phyloP scores from a whole-genome alignment of 2,113 vertebrate species.

The Lophotis ruficrista region DNA sequence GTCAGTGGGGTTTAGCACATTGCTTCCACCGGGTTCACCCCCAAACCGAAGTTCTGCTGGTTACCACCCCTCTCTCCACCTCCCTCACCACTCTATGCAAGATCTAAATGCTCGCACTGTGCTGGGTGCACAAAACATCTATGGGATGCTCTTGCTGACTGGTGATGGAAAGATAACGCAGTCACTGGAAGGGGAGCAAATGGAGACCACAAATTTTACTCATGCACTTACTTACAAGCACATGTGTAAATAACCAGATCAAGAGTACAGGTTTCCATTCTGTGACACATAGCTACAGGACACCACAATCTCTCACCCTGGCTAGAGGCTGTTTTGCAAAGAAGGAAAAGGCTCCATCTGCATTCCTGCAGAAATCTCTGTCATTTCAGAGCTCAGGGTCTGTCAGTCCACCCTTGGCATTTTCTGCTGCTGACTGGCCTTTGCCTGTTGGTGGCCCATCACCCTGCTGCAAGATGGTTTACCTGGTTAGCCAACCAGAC shows the following conservation, averaged over 20 bases:
- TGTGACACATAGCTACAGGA: background rate
- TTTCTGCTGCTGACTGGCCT: background rate
- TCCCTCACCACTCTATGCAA: background rate
- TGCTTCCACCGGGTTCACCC: background rate
- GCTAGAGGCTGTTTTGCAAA: background rate
- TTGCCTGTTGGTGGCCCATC: background rate
- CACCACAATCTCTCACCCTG: background rate
- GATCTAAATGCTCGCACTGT: background rate
- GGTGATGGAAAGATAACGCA: background rate
- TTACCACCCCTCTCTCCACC: background rate
- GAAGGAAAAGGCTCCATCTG: background rate
- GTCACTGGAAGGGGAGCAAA: background rate
- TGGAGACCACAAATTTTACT: background rate
- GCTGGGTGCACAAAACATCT: background rate
- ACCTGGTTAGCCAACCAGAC: background rate
- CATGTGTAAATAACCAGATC: background rate
- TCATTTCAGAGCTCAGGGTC: background rate
- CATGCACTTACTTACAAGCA: fast-evolving
- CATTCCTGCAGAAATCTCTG: background rate
- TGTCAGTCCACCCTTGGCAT: background rate
- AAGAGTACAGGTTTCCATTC: background rate
- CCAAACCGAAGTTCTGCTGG: fast-evolving
- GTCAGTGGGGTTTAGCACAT: background rate
- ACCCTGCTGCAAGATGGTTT: background rate
- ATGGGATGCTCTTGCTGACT: background rate